Conservation (phyloP, 2,797 vertebrate genomes). For the Platyrinchus mystaceus region DNA sequence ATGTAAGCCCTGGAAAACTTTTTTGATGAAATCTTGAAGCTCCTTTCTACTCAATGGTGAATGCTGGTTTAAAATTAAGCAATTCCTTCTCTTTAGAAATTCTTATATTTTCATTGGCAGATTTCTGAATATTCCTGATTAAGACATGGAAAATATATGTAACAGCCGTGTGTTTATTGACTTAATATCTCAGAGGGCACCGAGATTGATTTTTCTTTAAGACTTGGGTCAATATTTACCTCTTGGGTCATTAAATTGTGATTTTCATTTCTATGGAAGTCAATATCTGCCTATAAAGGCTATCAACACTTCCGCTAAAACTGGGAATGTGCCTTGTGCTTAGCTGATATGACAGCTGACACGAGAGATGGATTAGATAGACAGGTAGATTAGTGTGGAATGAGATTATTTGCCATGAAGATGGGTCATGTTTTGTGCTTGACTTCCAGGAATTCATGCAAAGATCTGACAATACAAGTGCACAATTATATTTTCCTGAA, state of each 20-base stretch:
- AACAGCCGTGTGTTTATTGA: slow-evolving; percentile 3
- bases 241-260: slow-evolving; percentile 55
- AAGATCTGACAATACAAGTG: neutral
- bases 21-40: neutral
- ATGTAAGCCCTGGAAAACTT: neutral
- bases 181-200: slow-evolving; percentile 32
- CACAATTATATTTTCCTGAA: neutral
- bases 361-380: neutral
- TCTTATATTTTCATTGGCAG: neutral
- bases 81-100: neutral
- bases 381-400: neutral
- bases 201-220: slow-evolving; percentile 59
- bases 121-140: slow-evolving; percentile 31
- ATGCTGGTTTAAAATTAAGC: neutral
- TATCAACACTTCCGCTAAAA: slow-evolving; percentile 6
- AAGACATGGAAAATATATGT: slow-evolving; percentile 53
- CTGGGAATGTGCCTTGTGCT: neutral
- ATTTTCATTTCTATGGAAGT: slow-evolving; percentile 53
- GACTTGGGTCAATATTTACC: slow-evolving; percentile 63
- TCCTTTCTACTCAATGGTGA: neutral
- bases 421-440: neutral
- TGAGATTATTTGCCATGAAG: neutral
- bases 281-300: slow-evolving; percentile 41
- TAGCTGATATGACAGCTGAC: neutral
- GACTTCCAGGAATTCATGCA: neutral